phyloP scores from a whole-genome alignment of 2,888 invertebrate species.

The Phyllotreta striolata region DNA sequence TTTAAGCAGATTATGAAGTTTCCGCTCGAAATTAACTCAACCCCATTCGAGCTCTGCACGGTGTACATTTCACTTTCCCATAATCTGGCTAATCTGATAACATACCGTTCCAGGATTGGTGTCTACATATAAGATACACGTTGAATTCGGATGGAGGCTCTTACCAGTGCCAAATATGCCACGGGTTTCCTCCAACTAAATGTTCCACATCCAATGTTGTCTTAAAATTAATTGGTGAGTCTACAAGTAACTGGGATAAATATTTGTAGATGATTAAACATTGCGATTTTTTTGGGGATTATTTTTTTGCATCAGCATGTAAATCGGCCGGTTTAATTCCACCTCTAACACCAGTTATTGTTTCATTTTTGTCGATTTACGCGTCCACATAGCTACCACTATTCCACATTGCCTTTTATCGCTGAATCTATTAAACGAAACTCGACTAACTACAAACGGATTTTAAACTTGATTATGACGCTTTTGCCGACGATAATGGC shows the following conservation, averaged over 20 bases:
- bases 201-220: conserved; percentile 68
- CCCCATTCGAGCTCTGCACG: conserved; percentile 12
- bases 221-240: conserved; percentile 71
- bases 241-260: neutral
- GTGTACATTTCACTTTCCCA: conserved; percentile 15
- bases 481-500: too few species aligned
- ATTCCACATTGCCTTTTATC: too few species aligned
- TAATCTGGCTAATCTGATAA: conserved; percentile 30
- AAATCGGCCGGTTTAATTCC: too few species aligned
- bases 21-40: conserved; percentile 12
- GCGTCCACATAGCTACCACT: too few species aligned
- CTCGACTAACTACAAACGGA: too few species aligned
- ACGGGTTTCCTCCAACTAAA: conserved; percentile 66
- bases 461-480: too few species aligned
- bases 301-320: too few species aligned
- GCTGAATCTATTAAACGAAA: too few species aligned
- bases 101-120: conserved; percentile 67
- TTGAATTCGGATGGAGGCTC: conserved; percentile 70
- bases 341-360: too few species aligned
- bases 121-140: conserved; percentile 70
- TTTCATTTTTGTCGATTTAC: too few species aligned
- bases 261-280: too few species aligned
- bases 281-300: too few species aligned
- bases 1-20: conserved; percentile 27
- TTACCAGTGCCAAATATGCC: conserved; percentile 74